These are phyloP conservation scores for Acyrthosiphon pisum DNA, from an alignment of 1,140 invertebrate genomes.

Conservation along the genomic window DNA sequence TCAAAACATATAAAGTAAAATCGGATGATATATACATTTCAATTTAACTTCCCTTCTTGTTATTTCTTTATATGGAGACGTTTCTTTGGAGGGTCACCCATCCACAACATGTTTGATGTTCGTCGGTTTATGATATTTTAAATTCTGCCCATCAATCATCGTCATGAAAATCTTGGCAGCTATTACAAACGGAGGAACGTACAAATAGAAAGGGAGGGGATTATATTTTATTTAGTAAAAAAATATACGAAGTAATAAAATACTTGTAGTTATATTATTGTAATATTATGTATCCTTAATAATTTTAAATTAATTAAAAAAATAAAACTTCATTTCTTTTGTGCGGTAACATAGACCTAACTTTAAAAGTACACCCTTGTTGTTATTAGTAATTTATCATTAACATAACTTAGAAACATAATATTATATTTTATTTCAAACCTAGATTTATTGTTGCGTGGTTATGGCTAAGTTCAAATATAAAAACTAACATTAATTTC, in stretches of 20 bases:
- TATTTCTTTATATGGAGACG: constrained; percentile 2
- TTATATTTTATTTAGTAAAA: constrained; percentile 41
- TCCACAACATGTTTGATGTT: constrained; percentile 35
- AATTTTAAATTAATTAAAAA: neutral
- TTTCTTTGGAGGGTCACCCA: constrained; percentile 7
- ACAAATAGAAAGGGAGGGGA: neutral
- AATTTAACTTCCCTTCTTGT: neutral
- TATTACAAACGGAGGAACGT: constrained; percentile 6
- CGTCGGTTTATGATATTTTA: constrained; percentile 26
- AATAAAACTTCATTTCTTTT: neutral
- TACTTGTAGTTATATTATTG: neutral
- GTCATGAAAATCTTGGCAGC: constrained; percentile 31
- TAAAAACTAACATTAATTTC: too few relatives aligned
- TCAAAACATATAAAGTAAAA: neutral
- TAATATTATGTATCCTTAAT: neutral
- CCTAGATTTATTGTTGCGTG: neutral
- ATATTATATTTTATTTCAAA: neutral
- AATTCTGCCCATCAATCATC: constrained; percentile 33
- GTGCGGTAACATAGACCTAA: neutral
- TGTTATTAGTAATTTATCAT: constrained; percentile 2
- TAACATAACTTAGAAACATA: neutral
- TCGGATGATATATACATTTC: neutral
- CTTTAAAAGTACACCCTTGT: too few relatives aligned
- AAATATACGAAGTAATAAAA: constrained; percentile 8
- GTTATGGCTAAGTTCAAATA: neutral